phyloP scores from a whole-genome alignment of 2,797 vertebrate species.

The Coregonus sp. region DNA sequence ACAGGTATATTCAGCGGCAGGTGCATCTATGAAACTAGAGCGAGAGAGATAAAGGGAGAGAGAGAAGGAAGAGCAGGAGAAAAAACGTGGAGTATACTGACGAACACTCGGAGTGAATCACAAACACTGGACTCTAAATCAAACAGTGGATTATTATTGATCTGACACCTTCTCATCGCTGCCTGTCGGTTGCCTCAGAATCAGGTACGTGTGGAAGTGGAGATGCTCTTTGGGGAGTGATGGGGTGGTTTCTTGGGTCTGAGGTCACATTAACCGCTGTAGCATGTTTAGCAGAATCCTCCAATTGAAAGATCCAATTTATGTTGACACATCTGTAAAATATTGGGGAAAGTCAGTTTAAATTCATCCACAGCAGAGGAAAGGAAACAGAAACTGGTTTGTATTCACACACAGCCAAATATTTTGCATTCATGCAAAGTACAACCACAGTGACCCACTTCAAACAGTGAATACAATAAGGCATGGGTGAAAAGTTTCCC shows the following conservation, averaged over 20 bases:
- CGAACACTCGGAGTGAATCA: neutral
- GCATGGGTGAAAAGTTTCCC: neutral
- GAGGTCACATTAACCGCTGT: neutral
- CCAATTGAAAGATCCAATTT: no score
- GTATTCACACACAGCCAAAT: neutral
- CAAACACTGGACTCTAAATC: slow-evolving; percentile 3
- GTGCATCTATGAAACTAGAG: slow-evolving; percentile 20
- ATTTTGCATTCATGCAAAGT: neutral
- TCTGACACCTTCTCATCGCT: slow-evolving; percentile 5
- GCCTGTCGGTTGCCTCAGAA: slow-evolving; percentile 16
- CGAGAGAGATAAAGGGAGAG: slow-evolving; percentile 15
- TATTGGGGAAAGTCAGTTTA: neutral
- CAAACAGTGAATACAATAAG: neutral
- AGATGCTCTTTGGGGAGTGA: neutral
- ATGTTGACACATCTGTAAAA: no score
- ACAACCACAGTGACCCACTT: neutral
- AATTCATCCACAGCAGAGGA: neutral
- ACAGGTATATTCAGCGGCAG: slow-evolving; percentile 41
- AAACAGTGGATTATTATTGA: slow-evolving; percentile 40
- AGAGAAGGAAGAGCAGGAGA: neutral
- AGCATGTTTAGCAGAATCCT: no score
- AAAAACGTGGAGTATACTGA: neutral
- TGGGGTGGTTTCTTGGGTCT: neutral
- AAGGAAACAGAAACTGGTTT: neutral
- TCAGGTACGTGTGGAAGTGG: slow-evolving; percentile 52